phyloP scores from a whole-genome alignment of 2,797 vertebrate species.

The Adelosebastes latens region DNA sequence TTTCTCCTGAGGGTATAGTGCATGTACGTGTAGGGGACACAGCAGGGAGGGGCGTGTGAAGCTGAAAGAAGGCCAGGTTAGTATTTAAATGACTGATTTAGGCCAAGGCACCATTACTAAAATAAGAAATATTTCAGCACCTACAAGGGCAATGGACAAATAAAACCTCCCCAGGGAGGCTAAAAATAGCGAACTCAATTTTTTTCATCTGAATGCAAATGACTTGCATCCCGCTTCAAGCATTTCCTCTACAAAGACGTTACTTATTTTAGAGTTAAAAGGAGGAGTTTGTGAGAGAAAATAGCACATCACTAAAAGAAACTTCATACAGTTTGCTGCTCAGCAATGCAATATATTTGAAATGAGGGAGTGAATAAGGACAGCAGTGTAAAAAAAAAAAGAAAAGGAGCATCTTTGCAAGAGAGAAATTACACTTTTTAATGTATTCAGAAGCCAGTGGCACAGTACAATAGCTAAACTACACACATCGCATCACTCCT shows the following conservation, averaged over 20 bases:
- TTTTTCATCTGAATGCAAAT: constrained; percentile 61
- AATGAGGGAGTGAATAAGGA: neutral
- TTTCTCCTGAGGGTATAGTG: constrained; percentile 16
- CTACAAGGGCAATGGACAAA: constrained; percentile 70
- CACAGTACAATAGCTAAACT: constrained; percentile 5
- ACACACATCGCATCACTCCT: constrained; percentile 20
- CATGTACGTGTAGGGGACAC: neutral
- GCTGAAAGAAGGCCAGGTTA: constrained; percentile 66
- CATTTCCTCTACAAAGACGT: constrained; percentile 26
- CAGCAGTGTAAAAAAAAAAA: neutral
- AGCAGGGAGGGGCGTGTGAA: constrained; percentile 24
- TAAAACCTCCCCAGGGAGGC: constrained; percentile 59
- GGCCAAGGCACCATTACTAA: constrained; percentile 81
- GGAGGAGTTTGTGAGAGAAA: constrained; percentile 23
- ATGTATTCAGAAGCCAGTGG: constrained; percentile 7
- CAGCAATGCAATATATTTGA: neutral
- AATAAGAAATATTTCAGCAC: constrained; percentile 76
- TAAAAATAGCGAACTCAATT: constrained; percentile 73
- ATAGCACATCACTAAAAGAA: constrained; percentile 24
- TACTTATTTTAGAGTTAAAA: constrained; percentile 26
- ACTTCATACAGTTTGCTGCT: neutral
- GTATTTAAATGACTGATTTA: constrained; percentile 78
- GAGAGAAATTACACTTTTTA: constrained; percentile 1
- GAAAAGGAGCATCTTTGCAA: neutral
- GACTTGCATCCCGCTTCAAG: constrained; percentile 43